phyloP scores from a whole-genome alignment of 2,888 invertebrate genomes.

The Cylloceria caligata region DNA sequence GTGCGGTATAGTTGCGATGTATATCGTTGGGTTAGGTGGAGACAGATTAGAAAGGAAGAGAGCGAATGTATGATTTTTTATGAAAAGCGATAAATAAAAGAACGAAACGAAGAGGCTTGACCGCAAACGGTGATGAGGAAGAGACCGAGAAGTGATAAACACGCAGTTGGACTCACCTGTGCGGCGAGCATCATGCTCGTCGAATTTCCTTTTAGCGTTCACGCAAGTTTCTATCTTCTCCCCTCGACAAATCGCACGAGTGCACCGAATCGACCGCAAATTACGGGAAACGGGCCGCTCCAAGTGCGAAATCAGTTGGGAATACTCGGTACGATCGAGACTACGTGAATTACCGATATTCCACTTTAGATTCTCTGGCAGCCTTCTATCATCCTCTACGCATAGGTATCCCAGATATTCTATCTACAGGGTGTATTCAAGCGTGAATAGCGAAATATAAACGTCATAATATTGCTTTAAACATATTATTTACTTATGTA shows the following conservation, averaged over 20 bases:
- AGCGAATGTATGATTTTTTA: conserved; percentile 11
- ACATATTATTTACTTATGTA: background rate
- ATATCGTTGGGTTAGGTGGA: conserved; percentile 1
- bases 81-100: conserved; percentile 13
- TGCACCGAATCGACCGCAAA: conserved; percentile 60
- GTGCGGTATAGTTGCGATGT: conserved; percentile 10
- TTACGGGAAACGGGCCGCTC: conserved; percentile 54
- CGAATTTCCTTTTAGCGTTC: conserved; percentile 24
- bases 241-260: conserved; percentile 41
- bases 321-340: conserved; percentile 47
- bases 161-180: conserved; percentile 63
- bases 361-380: conserved; percentile 31
- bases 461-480: background rate
- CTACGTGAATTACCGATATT: conserved; percentile 60
- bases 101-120: conserved; percentile 36
- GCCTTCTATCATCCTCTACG: conserved; percentile 33
- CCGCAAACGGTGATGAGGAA: conserved; percentile 67
- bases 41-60: conserved; percentile 12
- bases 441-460: background rate
- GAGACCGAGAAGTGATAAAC: conserved; percentile 62
- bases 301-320: conserved; percentile 44
- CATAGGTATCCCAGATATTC: background rate
- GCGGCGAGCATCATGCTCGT: conserved; percentile 20
- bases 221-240: conserved; percentile 48
- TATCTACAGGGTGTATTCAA: conserved; percentile 1